Conservation (phyloP, 1,140 invertebrate genomes). For the Cydia strobilella region DNA sequence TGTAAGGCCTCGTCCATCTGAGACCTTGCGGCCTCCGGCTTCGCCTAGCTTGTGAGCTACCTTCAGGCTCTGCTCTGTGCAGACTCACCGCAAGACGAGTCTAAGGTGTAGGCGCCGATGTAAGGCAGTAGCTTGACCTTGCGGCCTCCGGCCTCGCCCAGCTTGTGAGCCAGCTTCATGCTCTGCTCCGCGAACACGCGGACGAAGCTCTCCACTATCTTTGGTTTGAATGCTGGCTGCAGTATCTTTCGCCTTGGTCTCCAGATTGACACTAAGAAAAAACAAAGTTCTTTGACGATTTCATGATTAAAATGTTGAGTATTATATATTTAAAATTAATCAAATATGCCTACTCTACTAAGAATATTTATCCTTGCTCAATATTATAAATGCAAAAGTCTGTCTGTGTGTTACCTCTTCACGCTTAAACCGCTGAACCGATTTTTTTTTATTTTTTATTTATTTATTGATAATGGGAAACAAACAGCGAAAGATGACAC, state of each 20-base stretch:
- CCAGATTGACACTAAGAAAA: constrained; percentile 24
- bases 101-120: constrained; percentile 2
- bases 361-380: too few species aligned
- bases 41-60: not conserved
- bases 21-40: too few species aligned
- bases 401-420: too few species aligned
- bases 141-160: not conserved
- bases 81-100: not conserved
- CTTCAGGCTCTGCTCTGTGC: not conserved
- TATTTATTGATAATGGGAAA: too few species aligned
- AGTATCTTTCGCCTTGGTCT: constrained; percentile 22
- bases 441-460: too few species aligned
- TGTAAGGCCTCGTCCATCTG: not conserved
- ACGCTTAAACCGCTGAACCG: too few species aligned
- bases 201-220: constrained; percentile 7
- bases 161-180: not conserved
- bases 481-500: too few species aligned
- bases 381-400: too few species aligned
- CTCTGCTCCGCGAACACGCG: not conserved
- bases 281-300: not conserved
- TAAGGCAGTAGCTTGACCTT: not conserved
- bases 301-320: not conserved
- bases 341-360: too few species aligned
- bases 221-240: constrained; percentile 17
- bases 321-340: too few species aligned